These are phyloP conservation scores for Hormaphis cornu DNA, from an alignment of 1,140 invertebrate genomes.

Conservation along the genomic window DNA sequence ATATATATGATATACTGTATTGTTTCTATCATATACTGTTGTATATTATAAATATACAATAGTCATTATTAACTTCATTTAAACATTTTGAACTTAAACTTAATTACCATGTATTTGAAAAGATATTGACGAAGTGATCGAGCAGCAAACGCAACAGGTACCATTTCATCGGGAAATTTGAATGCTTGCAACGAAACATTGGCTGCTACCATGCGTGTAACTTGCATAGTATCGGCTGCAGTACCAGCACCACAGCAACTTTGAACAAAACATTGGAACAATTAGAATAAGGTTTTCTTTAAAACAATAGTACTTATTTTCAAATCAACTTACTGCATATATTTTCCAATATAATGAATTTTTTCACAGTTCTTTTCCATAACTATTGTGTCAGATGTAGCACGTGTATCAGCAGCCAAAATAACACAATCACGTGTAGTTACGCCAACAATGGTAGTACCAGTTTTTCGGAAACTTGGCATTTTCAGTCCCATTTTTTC, in stretches of 20 bases:
- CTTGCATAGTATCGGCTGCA: slow-evolving; percentile 93
- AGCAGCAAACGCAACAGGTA: slow-evolving; percentile 80
- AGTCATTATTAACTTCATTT: too few relatives aligned
- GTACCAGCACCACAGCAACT: slow-evolving; percentile 92
- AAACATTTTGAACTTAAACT: not conserved
- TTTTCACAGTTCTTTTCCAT: slow-evolving; percentile 94
- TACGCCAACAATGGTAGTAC: slow-evolving; percentile 93
- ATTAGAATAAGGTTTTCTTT: not conserved
- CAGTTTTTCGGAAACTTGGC: slow-evolving; percentile 86
- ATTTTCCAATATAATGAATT: slow-evolving; percentile 87
- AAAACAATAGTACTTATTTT: not conserved
- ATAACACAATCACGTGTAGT: slow-evolving; percentile 93
- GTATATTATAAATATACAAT: too few relatives aligned
- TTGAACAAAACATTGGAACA: not conserved
- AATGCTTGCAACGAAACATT: slow-evolving; percentile 85
- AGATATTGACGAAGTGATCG: slow-evolving; percentile 85
- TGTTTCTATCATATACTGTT: too few relatives aligned
- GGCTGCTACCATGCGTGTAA: slow-evolving; percentile 76
- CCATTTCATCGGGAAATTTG: slow-evolving; percentile 69
- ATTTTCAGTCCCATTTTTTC: slow-evolving; percentile 65
- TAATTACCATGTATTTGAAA: slow-evolving; percentile 69
- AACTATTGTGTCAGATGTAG: slow-evolving; percentile 90
- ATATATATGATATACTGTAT: too few relatives aligned
- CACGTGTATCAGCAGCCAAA: slow-evolving; percentile 93
- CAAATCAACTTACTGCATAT: slow-evolving; percentile 75